phyloP scores from a whole-genome alignment of 2,888 invertebrate species.

The Amphipoea lucens region DNA sequence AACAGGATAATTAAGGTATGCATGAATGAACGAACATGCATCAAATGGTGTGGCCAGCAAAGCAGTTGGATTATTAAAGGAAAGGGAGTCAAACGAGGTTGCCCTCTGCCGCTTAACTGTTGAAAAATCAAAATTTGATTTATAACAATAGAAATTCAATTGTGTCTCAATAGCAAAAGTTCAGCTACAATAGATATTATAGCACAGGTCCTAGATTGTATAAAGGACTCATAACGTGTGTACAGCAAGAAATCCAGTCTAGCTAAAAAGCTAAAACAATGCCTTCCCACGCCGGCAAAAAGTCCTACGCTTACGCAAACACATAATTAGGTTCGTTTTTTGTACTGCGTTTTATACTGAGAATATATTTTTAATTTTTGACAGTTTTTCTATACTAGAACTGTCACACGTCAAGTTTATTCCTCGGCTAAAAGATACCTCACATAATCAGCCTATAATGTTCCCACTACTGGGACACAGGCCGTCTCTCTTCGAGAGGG shows the following conservation, averaged over 20 bases:
- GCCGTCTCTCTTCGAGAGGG: no score
- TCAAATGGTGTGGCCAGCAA: not conserved
- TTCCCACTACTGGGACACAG: no score
- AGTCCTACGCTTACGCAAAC: conserved; percentile 82
- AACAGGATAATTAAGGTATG: not conserved
- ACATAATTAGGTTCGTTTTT: conserved; percentile 80
- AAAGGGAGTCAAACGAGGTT: not conserved
- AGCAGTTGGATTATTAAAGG: not conserved
- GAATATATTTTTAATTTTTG: no score
- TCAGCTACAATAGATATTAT: conserved; percentile 61
- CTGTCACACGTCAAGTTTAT: no score
- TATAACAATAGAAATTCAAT: no score
- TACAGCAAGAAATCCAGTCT: conserved; percentile 73
- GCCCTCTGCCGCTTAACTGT: not conserved
- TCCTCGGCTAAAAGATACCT: no score
- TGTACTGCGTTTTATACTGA: conserved; percentile 22
- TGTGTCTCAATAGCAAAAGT: no score
- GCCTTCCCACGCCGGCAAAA: conserved; percentile 74
- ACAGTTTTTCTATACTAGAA: no score
- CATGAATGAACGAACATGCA: not conserved
- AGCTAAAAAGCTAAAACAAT: conserved; percentile 67
- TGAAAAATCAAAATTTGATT: no score
- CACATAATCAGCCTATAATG: no score
- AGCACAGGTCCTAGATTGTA: conserved; percentile 81
- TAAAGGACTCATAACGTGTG: conserved; percentile 78